phyloP scores from a whole-genome alignment of 2,888 invertebrate genomes.

The Dryocosmus kuriphilus region DNA sequence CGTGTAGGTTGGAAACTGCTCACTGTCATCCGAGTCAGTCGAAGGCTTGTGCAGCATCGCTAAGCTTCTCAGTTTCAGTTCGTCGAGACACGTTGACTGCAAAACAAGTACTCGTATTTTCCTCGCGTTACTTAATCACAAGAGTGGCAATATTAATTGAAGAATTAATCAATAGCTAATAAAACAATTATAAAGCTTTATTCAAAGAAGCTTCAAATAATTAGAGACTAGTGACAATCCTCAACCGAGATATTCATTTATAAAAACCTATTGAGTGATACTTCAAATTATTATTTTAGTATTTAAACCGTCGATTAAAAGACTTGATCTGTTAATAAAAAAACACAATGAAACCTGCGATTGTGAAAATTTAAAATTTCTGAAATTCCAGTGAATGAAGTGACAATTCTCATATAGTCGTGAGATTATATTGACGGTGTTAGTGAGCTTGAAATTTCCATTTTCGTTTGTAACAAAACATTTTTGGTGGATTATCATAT shows the following conservation, averaged over 20 bases:
- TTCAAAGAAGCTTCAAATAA: background rate
- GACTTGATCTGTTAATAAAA: background rate
- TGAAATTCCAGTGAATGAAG: background rate
- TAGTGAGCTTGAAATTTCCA: background rate
- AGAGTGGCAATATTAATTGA: background rate
- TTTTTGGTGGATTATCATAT: slow-evolving; percentile 27
- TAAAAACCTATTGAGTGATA: background rate
- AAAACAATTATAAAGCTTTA: background rate
- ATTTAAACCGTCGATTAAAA: background rate
- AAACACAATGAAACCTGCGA: background rate
- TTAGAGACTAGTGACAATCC: background rate
- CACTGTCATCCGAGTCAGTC: slow-evolving; percentile 60
- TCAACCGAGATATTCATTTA: background rate
- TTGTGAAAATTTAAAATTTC: background rate
- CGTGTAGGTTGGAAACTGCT: slow-evolving; percentile 53
- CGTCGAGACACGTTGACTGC: slow-evolving; percentile 57
- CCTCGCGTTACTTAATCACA: background rate
- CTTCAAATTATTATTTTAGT: background rate
- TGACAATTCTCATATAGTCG: background rate
- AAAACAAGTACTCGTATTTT: slow-evolving; percentile 44
- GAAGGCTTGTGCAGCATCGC: slow-evolving; percentile 52
- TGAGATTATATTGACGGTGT: background rate
- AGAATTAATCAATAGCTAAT: background rate
- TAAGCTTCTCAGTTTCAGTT: slow-evolving; percentile 63
- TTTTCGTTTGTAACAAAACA: slow-evolving; percentile 4